A percentile compares a stretch with the other conserved stretches of the same genome.
These are phyloP conservation scores for Sinocyclocheilus anshuiensis DNA, from an alignment of 2,113 vertebrate species.

Conservation along the genomic window DNA sequence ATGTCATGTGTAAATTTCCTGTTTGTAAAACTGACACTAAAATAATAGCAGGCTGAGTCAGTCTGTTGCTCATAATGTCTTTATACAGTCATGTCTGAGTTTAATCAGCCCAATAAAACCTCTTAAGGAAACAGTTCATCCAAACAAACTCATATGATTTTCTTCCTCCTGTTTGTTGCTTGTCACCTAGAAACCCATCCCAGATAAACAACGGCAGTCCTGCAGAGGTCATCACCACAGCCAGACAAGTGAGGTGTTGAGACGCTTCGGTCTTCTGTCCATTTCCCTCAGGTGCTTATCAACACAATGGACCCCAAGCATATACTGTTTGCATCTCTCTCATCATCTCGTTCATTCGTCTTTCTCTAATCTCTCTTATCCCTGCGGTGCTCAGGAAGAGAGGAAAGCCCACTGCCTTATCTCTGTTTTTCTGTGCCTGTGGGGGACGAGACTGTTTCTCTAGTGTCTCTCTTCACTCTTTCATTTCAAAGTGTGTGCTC, in stretches of 20 bases:
- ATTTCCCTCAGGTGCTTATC: background rate
- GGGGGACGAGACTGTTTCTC: slow-evolving; percentile 44
- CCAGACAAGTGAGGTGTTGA: slow-evolving; percentile 4
- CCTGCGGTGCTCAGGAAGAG: slow-evolving; percentile 7
- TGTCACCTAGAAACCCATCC: background rate
- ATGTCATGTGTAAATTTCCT: slow-evolving; percentile 3
- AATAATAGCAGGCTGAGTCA: background rate
- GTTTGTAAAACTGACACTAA: slow-evolving; percentile 5
- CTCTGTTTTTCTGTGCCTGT: slow-evolving; percentile 59
- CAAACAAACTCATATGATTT: background rate
- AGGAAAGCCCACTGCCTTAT: slow-evolving; percentile 18
- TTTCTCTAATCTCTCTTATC: background rate
- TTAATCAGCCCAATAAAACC: background rate
- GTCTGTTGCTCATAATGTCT: background rate
- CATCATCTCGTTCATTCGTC: background rate
- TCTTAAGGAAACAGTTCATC: background rate
- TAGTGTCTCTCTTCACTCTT: slow-evolving; percentile 56
- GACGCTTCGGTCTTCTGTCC: background rate
- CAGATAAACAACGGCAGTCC: background rate
- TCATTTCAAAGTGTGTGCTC: slow-evolving; percentile 66
- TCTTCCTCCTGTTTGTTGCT: background rate
- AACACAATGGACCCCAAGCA: background rate
- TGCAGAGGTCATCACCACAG: background rate
- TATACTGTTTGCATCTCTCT: background rate
- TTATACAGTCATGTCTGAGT: background rate